These are phyloP conservation scores for Petaurus breviceps DNA, from an alignment of 2,113 vertebrate genomes.

Conservation along the genomic window DNA sequence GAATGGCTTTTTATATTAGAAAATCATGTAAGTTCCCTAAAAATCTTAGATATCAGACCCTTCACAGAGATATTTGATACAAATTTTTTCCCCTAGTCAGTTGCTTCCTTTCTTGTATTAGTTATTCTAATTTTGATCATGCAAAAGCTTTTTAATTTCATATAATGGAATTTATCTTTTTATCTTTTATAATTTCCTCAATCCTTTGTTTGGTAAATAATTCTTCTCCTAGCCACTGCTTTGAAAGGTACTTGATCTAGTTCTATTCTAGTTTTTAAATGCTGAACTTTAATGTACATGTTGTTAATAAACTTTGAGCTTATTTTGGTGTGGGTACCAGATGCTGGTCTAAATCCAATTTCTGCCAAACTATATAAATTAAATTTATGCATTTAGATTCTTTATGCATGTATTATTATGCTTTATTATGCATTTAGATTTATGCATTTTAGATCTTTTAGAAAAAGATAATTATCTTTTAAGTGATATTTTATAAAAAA, in stretches of 20 bases:
- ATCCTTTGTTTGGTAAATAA: not conserved
- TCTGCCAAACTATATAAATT: not conserved
- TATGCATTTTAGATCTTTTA: too few relatives aligned
- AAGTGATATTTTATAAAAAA: not conserved
- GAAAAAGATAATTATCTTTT: not conserved
- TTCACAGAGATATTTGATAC: not conserved
- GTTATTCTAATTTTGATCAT: not conserved
- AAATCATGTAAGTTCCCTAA: not conserved
- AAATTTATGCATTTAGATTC: not conserved
- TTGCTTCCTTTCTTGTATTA: not conserved
- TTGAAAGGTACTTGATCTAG: not conserved
- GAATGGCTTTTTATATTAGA: not conserved
- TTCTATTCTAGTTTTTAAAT: not conserved
- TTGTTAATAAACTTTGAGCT: not conserved
- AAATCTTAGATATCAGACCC: not conserved
- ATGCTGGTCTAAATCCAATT: not conserved
- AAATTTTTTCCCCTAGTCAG: not conserved
- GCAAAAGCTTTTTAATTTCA: not conserved
- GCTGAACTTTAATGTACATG: not conserved
- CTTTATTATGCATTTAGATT: too few relatives aligned
- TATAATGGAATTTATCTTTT: not conserved
- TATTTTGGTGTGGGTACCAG: not conserved
- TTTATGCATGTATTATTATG: too few relatives aligned
- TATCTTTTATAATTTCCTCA: not conserved
- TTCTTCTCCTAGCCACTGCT: not conserved